Evolutionary conservation across 1,140 invertebrate genomes (phyloP).

Genomic region (Caerostris darwini): DNA sequence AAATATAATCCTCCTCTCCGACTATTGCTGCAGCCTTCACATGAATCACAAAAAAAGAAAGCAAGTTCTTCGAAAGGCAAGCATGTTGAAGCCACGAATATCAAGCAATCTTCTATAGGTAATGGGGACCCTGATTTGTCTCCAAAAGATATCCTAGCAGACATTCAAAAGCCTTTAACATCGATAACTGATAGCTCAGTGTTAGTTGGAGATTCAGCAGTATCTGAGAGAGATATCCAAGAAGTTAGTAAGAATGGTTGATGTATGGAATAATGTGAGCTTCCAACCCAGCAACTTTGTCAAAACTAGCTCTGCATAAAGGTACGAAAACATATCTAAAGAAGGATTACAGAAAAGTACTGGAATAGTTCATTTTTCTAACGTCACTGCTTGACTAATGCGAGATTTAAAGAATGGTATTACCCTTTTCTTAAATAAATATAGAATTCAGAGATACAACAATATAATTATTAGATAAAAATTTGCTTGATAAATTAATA

Average conservation of each 20-base stretch:
- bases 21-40: conserved; percentile 7
- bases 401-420: too few species aligned
- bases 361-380: background rate
- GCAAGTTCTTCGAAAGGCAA: background rate
- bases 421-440: too few species aligned
- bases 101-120: background rate
- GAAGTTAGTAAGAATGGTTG: background rate
- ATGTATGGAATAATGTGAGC: background rate
- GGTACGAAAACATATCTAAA: background rate
- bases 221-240: background rate
- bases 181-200: background rate
- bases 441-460: too few species aligned
- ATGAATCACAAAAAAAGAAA: background rate
- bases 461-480: too few species aligned
- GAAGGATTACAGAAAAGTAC: background rate
- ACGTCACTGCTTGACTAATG: too few species aligned
- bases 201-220: background rate
- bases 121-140: background rate
- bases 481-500: too few species aligned
- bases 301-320: too few species aligned
- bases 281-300: background rate
- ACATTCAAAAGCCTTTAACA: background rate
- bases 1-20: conserved; percentile 63
- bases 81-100: background rate
- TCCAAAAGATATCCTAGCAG: background rate